phyloP scores from a whole-genome alignment of 2,113 vertebrate species.

The Eubucco bourcierii region DNA sequence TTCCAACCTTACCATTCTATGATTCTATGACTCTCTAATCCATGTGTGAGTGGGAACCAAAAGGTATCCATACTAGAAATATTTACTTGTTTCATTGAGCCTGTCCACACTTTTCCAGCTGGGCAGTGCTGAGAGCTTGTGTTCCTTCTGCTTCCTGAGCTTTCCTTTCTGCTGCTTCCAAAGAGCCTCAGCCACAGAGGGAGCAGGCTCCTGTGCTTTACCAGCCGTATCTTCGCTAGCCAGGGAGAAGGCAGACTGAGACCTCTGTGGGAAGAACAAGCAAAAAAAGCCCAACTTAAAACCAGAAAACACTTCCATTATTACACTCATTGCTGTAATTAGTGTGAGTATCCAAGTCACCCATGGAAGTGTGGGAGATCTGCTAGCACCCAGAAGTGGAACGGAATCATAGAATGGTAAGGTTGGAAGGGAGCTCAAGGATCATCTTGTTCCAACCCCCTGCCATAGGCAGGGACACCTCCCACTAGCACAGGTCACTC shows the following conservation, averaged over 20 bases:
- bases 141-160: constrained; percentile 77
- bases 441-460: too few species aligned
- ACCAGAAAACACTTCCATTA: background rate
- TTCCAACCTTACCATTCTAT: too few species aligned
- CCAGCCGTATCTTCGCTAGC: constrained; percentile 78
- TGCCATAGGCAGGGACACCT: too few species aligned
- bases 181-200: constrained; percentile 20
- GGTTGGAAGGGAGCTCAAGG: too few species aligned
- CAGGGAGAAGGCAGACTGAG: constrained; percentile 85
- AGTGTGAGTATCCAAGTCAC: background rate
- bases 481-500: too few species aligned
- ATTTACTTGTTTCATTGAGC: constrained; percentile 88
- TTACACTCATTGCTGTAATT: background rate
- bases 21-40: too few species aligned
- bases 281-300: background rate
- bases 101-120: constrained; percentile 88
- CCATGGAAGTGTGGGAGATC: background rate
- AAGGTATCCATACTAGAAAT: constrained; percentile 28
- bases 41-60: background rate
- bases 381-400: background rate
- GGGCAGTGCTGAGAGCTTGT: constrained; percentile 75
- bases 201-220: constrained; percentile 69
- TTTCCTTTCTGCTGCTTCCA: constrained; percentile 65
- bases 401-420: too few species aligned
- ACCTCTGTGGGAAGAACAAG: constrained; percentile 76